Percentiles rank a stretch among this genome's conserved stretches.
Conservation (phyloP, 2,797 vertebrate genomes). For the Amblyopsis hoosieri region DNA sequence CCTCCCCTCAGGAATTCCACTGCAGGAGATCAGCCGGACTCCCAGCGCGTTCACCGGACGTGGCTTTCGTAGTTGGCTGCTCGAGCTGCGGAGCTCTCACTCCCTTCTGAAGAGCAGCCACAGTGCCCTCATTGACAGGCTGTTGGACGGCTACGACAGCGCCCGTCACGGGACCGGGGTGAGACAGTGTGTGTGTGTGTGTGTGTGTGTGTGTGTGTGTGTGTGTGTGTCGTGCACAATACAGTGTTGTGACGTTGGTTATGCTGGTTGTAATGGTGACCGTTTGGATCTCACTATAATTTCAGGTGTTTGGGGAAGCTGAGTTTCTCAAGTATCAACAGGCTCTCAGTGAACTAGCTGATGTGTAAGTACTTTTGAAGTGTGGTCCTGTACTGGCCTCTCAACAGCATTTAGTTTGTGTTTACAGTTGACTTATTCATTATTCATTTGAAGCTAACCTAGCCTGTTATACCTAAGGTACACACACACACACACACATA, state of each 20-base stretch:
- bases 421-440: not conserved
- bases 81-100: slow-evolving; percentile 87
- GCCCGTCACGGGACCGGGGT: slow-evolving; percentile 95
- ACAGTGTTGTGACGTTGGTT: not conserved
- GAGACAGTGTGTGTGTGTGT: slow-evolving; percentile 18
- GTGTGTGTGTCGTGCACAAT: not conserved
- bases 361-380: slow-evolving; percentile 80
- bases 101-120: slow-evolving; percentile 87
- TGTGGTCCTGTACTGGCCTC: slow-evolving; percentile 25
- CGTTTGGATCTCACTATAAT: not conserved
- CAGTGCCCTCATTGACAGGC: slow-evolving; percentile 84
- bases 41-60: slow-evolving; percentile 87
- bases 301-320: slow-evolving; percentile 86
- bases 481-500: not conserved
- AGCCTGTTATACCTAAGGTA: not conserved
- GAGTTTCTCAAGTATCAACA: slow-evolving; percentile 91
- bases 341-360: slow-evolving; percentile 85
- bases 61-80: slow-evolving; percentile 87
- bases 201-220: not conserved
- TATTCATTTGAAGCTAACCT: not conserved
- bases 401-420: not conserved
- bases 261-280: not conserved
- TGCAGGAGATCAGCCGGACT: slow-evolving; percentile 80
- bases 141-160: slow-evolving; percentile 91
- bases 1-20: slow-evolving; percentile 81